phyloP scores from a whole-genome alignment of 2,888 invertebrate species.

The Diplolepis rosae region DNA sequence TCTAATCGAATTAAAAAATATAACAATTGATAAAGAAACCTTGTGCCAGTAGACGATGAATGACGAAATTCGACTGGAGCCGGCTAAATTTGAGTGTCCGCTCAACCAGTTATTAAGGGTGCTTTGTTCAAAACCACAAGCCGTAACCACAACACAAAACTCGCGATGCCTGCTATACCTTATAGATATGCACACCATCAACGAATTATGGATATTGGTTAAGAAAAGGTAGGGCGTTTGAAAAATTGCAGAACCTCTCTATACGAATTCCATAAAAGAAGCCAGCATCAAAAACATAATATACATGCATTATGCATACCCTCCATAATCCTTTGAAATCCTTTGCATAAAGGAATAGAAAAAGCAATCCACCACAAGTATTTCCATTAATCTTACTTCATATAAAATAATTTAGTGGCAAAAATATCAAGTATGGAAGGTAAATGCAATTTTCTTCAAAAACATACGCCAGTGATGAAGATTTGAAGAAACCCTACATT shows the following conservation, averaged over 20 bases:
- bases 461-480: neutral
- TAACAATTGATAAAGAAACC: neutral
- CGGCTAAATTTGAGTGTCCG: conserved; percentile 37
- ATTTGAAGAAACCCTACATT: neutral
- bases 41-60: neutral
- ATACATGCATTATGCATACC: conserved; percentile 3
- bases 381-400: no score
- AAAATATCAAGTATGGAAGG: no score
- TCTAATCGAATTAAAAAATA: neutral
- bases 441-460: no score
- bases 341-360: neutral
- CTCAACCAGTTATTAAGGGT: conserved; percentile 34
- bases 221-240: neutral
- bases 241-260: conserved; percentile 2
- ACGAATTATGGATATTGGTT: conserved; percentile 16
- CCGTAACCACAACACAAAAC: conserved; percentile 52
- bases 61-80: neutral
- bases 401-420: no score
- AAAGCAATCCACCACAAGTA: neutral
- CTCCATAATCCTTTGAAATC: neutral
- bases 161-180: conserved; percentile 5
- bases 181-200: neutral
- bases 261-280: conserved; percentile 7
- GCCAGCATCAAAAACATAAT: conserved; percentile 5
- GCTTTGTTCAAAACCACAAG: conserved; percentile 52